Evolutionary conservation across 2,797 vertebrate genomes (phyloP).

Genomic region (Lepilemur ruficaudatus): DNA sequence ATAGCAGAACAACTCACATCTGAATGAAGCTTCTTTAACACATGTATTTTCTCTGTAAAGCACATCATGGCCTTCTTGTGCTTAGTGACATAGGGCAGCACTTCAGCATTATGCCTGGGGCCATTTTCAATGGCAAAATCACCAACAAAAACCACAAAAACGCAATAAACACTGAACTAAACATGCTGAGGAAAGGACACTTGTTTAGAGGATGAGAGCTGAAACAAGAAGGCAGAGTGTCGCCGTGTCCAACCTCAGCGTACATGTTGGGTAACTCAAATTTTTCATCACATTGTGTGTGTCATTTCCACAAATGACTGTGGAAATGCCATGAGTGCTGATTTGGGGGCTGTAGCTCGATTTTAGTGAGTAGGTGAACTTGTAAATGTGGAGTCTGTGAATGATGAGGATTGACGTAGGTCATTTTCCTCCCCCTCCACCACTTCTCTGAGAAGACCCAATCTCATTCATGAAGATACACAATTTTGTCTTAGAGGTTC

Average conservation of each 20-base stretch:
- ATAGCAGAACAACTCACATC: not conserved
- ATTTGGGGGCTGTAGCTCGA: not conserved
- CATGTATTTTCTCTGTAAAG: not conserved
- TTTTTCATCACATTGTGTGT: not conserved
- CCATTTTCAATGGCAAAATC: not conserved
- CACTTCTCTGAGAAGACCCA: not conserved
- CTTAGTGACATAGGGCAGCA: not conserved
- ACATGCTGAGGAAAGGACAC: not conserved
- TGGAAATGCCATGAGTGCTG: rapidly evolving
- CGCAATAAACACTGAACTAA: not conserved
- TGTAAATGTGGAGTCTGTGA: not conserved
- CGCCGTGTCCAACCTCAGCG: not conserved
- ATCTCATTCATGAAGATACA: not conserved
- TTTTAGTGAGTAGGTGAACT: not conserved
- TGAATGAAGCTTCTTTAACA: not conserved
- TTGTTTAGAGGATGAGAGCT: not conserved
- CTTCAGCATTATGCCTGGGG: not conserved
- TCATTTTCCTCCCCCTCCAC: too few relatives aligned
- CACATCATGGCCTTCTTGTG: not conserved
- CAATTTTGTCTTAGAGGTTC: not conserved
- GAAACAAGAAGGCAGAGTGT: not conserved
- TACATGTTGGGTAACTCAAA: rapidly evolving
- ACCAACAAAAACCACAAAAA: not conserved
- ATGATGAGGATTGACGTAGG: not conserved
- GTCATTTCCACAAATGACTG: not conserved